Conservation (phyloP, 2,113 vertebrate species). For the Bubalus kerabau region DNA sequence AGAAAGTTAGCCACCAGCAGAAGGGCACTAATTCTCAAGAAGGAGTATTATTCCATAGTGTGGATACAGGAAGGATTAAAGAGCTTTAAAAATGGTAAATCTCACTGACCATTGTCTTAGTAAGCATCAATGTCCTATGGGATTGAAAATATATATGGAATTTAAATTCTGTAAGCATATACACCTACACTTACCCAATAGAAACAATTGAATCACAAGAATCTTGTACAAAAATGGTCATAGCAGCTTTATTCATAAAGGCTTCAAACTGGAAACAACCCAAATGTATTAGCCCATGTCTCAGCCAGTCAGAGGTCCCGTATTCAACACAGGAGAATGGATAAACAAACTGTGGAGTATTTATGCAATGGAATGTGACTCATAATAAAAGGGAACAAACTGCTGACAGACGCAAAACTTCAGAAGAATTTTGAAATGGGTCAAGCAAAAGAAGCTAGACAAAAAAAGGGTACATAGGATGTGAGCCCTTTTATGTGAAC, state of each 20-base stretch:
- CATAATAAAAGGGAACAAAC: not conserved
- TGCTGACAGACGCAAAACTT: not conserved
- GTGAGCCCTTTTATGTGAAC: not conserved
- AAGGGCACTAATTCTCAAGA: not conserved
- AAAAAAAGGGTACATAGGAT: not conserved
- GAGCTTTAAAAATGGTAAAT: not conserved
- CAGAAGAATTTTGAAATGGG: not conserved
- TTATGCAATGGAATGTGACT: not conserved
- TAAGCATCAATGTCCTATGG: not conserved
- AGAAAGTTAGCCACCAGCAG: not conserved
- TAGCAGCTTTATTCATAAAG: not conserved
- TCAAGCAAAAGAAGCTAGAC: not conserved
- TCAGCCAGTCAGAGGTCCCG: not conserved
- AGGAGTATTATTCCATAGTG: not conserved
- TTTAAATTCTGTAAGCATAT: not conserved
- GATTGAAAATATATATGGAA: not conserved
- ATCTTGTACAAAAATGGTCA: not conserved
- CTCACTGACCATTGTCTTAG: not conserved
- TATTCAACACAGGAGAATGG: not conserved
- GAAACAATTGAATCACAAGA: not conserved
- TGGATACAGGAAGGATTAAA: not conserved
- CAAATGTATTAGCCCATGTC: not conserved
- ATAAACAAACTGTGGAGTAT: not conserved
- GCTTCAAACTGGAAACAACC: not conserved
- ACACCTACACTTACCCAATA: not conserved